Percentiles rank a stretch among this genome's conserved stretches.
These are phyloP conservation scores for Volucella bombylans DNA, from an alignment of 2,888 invertebrate genomes.

Conservation along the genomic window DNA sequence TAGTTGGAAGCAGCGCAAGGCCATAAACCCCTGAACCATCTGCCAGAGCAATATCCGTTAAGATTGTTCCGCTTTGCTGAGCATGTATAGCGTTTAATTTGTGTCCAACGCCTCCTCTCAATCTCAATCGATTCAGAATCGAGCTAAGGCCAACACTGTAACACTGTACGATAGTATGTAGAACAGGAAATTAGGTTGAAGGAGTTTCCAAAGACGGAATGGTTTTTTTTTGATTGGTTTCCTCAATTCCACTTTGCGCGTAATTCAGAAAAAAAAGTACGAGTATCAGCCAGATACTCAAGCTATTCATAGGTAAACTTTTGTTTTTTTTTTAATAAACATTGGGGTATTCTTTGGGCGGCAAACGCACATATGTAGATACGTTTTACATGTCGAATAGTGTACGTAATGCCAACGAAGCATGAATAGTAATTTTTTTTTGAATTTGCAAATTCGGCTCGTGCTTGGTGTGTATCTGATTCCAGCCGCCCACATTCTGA, in stretches of 20 bases:
- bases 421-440: conserved; percentile 13
- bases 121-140: conserved; percentile 39
- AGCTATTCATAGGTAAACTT: neutral
- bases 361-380: neutral
- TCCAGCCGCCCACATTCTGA: conserved; percentile 1
- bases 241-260: conserved; percentile 14
- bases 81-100: conserved; percentile 6
- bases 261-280: conserved; percentile 21
- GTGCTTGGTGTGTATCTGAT: neutral
- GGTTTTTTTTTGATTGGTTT: conserved; percentile 19
- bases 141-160: conserved; percentile 21
- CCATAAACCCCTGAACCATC: conserved; percentile 48
- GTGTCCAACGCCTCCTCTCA: conserved; percentile 6
- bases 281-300: conserved; percentile 18
- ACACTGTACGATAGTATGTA: conserved; percentile 11
- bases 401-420: conserved; percentile 20
- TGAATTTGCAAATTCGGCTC: neutral
- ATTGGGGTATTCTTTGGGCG: conserved; percentile 14
- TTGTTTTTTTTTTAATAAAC: conserved; percentile 22
- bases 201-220: conserved; percentile 31
- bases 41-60: conserved; percentile 33
- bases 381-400: conserved; percentile 1
- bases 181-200: conserved; percentile 52
- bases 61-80: conserved; percentile 42
- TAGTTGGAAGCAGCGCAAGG: conserved; percentile 61